Conservation (phyloP, 2,888 invertebrate species). For the Nycteola revayana region DNA sequence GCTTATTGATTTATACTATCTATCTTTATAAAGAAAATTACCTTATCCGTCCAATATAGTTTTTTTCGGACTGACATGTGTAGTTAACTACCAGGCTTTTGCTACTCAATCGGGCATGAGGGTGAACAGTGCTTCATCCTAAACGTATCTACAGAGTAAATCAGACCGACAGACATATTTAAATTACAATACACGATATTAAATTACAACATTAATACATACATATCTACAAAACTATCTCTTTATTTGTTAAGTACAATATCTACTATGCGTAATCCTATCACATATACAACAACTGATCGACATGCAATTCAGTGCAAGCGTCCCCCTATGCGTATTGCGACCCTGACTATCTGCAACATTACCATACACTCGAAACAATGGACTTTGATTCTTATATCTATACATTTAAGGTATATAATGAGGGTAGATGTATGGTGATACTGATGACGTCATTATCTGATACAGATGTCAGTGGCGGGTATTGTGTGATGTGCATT, state of each 20-base stretch:
- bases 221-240: not conserved
- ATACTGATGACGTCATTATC: constrained; percentile 36
- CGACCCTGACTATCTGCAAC: constrained; percentile 19
- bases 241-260: constrained; percentile 1
- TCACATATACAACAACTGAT: constrained; percentile 11
- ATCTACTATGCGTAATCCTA: constrained; percentile 5
- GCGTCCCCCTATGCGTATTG: constrained; percentile 1
- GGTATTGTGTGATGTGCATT: constrained; percentile 21
- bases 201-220: too few relatives aligned
- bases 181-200: too few relatives aligned
- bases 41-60: too few relatives aligned
- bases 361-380: not conserved
- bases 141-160: too few relatives aligned
- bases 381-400: constrained; percentile 17
- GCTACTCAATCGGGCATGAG: too few relatives aligned
- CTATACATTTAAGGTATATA: not conserved
- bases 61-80: too few relatives aligned
- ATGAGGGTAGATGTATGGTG: not conserved
- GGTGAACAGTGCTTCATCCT: too few relatives aligned
- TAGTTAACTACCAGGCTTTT: too few relatives aligned
- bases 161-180: too few relatives aligned
- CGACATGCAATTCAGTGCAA: constrained; percentile 1
- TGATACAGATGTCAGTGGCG: constrained; percentile 40
- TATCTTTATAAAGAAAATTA: too few relatives aligned
- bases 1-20: too few relatives aligned